Conservation (phyloP, 1,140 invertebrate genomes). For the Muscidifurax raptorellus region DNA sequence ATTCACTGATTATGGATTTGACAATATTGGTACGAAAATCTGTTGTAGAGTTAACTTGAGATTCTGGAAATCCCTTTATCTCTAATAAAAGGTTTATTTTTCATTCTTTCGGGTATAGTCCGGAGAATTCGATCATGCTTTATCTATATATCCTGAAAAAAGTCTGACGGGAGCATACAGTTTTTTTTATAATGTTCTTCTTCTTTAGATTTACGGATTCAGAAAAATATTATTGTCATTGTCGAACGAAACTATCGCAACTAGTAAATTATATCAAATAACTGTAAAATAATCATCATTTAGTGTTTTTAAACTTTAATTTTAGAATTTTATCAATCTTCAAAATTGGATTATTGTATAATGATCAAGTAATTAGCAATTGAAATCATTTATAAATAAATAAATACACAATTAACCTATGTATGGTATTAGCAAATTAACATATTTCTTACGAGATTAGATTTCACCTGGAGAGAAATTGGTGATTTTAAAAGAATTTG, state of each 20-base stretch:
- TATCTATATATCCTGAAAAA: constrained; percentile 37
- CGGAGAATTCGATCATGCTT: constrained; percentile 9
- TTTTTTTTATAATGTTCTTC: constrained; percentile 21
- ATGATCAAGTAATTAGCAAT: constrained; percentile 13
- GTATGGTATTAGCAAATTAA: constrained; percentile 23
- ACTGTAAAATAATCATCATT: background rate
- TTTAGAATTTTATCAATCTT: background rate
- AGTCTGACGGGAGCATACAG: constrained; percentile 39
- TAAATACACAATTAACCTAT: constrained; percentile 32
- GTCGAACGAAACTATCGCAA: constrained; percentile 43
- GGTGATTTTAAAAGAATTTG: background rate
- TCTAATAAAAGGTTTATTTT: background rate
- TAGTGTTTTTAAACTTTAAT: background rate
- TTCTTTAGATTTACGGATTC: constrained; percentile 29
- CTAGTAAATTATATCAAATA: background rate
- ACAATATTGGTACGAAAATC: constrained; percentile 25
- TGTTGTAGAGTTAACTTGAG: constrained; percentile 29
- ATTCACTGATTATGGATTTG: too few relatives aligned
- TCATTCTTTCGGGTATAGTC: background rate
- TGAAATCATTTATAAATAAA: constrained; percentile 33
- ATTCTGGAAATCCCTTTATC: constrained; percentile 14
- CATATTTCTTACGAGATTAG: background rate
- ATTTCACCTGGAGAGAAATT: constrained; percentile 4
- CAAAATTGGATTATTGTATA: background rate
- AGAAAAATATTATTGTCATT: constrained; percentile 55